Conservation (phyloP, 2,888 invertebrate genomes). For the Adelphocoris suturalis region DNA sequence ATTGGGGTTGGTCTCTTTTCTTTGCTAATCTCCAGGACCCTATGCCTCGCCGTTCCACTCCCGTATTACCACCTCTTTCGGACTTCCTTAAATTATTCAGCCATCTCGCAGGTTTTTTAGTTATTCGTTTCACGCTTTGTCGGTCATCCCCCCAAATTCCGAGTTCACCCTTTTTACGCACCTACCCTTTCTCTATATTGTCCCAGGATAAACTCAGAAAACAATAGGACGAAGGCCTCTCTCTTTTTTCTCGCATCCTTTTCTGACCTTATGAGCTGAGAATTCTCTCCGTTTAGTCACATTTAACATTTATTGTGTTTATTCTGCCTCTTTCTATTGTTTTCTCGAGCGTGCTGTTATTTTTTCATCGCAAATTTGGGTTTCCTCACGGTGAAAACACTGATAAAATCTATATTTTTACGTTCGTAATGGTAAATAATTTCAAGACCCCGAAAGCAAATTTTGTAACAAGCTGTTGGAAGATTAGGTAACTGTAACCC, state of each 20-base stretch:
- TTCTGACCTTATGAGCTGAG: slow-evolving; percentile 36
- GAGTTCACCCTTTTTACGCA: neutral
- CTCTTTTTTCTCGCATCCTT: neutral
- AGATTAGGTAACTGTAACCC: too few species aligned
- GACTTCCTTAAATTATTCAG: slow-evolving; percentile 36
- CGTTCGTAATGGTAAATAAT: too few species aligned
- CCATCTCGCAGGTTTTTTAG: neutral
- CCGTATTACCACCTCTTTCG: neutral
- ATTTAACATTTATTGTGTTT: slow-evolving; percentile 35
- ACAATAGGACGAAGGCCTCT: neutral
- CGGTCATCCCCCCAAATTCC: slow-evolving; percentile 7
- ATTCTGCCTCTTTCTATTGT: neutral
- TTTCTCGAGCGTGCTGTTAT: neutral
- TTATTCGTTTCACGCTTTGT: slow-evolving; percentile 39
- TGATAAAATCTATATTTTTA: too few species aligned
- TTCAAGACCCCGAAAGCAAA: too few species aligned
- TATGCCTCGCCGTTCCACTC: too few species aligned
- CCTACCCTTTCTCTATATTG: neutral
- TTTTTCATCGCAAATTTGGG: neutral
- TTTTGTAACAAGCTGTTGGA: too few species aligned
- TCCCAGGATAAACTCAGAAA: neutral
- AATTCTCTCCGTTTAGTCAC: neutral
- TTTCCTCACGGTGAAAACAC: neutral
- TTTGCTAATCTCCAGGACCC: neutral
- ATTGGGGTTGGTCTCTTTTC: neutral